These are phyloP conservation scores for Serilophus lunatus DNA, from an alignment of 2,113 vertebrate species.

Conservation along the genomic window DNA sequence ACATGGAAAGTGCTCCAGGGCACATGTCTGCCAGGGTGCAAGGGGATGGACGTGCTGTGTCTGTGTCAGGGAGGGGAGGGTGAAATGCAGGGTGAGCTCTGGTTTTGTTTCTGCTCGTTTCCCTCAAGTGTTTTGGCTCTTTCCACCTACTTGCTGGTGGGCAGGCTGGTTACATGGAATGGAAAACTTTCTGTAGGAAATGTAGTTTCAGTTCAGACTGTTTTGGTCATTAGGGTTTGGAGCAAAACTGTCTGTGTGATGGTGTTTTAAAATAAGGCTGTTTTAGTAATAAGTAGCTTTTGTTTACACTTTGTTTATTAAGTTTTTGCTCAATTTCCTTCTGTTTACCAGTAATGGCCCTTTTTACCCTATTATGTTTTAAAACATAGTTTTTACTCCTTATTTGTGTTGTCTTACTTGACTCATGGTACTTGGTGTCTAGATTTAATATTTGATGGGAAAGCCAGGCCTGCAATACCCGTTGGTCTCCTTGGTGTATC, in stretches of 20 bases:
- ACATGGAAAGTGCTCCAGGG: not conserved
- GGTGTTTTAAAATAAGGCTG: not conserved
- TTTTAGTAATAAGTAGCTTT: not conserved
- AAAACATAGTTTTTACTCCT: not conserved
- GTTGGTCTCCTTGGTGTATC: not conserved
- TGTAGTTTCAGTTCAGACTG: not conserved
- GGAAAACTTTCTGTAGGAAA: not conserved
- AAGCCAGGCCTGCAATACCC: not conserved
- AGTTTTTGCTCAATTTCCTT: not conserved
- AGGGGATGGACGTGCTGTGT: rapidly evolving
- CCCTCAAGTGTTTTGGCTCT: not conserved
- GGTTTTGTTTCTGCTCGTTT: not conserved
- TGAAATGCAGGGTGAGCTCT: not conserved
- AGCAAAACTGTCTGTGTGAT: not conserved
- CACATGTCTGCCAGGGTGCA: rapidly evolving
- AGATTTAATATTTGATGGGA: not conserved
- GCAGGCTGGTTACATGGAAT: not conserved
- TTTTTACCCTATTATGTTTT: not conserved
- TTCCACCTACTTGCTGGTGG: not conserved
- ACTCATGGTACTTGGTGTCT: not conserved
- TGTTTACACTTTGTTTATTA: not conserved
- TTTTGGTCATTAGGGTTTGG: not conserved
- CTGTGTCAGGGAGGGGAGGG: not conserved
- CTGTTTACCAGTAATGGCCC: not conserved
- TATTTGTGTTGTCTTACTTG: not conserved